These are phyloP conservation scores for Emydura subglobosa DNA, from an alignment of 2,113 vertebrate genomes.

Conservation along the genomic window DNA sequence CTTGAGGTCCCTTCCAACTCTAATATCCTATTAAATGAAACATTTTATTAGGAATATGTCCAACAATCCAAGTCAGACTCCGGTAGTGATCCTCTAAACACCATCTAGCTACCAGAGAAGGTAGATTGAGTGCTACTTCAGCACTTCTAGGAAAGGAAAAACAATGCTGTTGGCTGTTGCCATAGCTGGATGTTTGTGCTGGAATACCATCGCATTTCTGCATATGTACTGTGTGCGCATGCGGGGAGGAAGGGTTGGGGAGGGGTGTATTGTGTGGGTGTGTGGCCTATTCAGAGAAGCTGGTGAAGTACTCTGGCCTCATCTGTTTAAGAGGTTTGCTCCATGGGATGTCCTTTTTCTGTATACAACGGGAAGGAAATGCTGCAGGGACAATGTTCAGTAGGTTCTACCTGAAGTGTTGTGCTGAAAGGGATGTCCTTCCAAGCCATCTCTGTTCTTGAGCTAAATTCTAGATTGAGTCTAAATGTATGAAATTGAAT, in stretches of 20 bases:
- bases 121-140: conserved; percentile 20
- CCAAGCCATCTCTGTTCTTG: neutral
- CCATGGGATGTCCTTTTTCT: neutral
- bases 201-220: neutral
- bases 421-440: neutral
- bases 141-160: conserved; percentile 60
- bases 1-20: too few species aligned
- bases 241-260: too few species aligned
- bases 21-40: neutral
- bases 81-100: conserved; percentile 38
- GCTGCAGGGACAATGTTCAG: neutral
- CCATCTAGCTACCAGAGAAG: neutral
- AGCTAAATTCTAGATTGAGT: neutral
- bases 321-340: neutral
- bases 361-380: neutral
- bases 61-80: conserved; percentile 34
- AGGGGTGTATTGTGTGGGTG: too few species aligned
- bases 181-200: conserved; percentile 58
- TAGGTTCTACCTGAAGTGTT: neutral
- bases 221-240: too few species aligned
- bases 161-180: conserved; percentile 31
- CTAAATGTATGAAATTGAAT: neutral
- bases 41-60: neutral
- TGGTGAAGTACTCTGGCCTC: neutral
- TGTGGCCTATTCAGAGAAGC: neutral